Evolutionary conservation across 2,113 vertebrate species (phyloP).

Genomic region (Hystrix cristata): DNA sequence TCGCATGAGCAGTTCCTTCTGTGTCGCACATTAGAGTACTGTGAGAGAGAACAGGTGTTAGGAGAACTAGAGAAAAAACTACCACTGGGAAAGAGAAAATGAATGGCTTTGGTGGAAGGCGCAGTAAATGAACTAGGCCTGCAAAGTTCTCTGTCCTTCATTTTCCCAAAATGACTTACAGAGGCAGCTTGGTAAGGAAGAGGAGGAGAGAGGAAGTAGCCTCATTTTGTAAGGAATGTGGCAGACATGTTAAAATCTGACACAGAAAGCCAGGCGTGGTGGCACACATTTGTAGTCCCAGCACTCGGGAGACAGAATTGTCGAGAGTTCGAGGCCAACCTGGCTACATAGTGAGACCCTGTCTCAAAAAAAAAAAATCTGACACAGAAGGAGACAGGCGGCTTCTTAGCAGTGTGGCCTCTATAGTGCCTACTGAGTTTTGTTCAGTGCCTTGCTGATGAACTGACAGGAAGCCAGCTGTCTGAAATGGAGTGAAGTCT

Average conservation of each 20-base stretch:
- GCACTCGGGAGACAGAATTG: too few species aligned
- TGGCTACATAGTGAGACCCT: too few species aligned
- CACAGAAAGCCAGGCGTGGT: background rate
- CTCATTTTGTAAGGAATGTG: background rate
- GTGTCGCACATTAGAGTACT: background rate
- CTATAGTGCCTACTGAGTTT: background rate
- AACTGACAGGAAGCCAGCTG: background rate
- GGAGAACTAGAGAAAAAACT: background rate
- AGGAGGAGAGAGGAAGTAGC: background rate
- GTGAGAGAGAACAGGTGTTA: background rate
- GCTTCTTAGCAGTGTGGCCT: background rate
- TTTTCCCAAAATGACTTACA: slow-evolving; percentile 43
- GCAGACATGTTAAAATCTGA: slow-evolving; percentile 37
- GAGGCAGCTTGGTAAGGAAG: background rate
- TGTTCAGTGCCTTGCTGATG: background rate
- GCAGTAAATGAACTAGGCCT: background rate
- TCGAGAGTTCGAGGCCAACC: too few species aligned
- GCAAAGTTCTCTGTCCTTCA: background rate
- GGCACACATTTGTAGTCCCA: too few species aligned
- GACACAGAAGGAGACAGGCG: background rate
- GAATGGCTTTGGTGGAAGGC: background rate
- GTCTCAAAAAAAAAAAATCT: too few species aligned
- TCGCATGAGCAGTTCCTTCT: background rate
- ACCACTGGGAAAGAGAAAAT: background rate
- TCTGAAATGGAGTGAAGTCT: background rate